Base-by-base conservation (phyloP, 2,113 vertebrate genomes). In the Ictalurus punctatus region DNA sequence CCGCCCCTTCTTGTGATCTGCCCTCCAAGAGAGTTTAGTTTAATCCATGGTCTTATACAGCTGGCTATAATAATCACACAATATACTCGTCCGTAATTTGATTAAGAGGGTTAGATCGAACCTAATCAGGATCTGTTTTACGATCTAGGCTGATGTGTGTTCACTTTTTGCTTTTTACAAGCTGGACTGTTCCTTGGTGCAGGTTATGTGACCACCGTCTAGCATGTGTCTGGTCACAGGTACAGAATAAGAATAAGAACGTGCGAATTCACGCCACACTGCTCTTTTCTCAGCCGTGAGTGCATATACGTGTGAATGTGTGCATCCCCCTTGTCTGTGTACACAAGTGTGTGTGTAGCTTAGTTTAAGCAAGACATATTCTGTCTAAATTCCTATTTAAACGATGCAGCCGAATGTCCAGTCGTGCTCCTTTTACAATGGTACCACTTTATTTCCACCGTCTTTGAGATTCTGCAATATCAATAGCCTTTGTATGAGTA, bases 401-500 rank as follows among this genome's bases (percentile, higher is more conserved):
- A n/a, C 21, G 84, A 85, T 84, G 21, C 81, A 58, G 83, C 71
- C 89, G 83, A 74, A 92, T 92, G 73, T 74, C 92, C 76, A 40
- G 86, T 90, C 69, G n/a, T 85, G 86, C 92, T 88, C 23, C 16
- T 88, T 79, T 87, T 88, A 93, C 94, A 95, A 94, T 93, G 93
- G 91, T 83, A 23, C 5, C 86, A 59, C 90, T 88, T 93, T 87
- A 84, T 86, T 85, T 89, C 83, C 71, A 73, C 58, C 88, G 82
- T 88, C 90, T 93, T 91, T 91, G 92, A 93, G 89, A 91, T 52
- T 91, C 73, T 82, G 86, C 81, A 65, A 85, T 82, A 90, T 87
- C 83, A 91, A 80, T 89, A 85, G 91, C 25, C 76, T 88, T 88
- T 89, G 89, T 92, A 89, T 82, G 4, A 89, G 92, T 88, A 93